These are phyloP conservation scores for Siderastrea siderea DNA, from an alignment of 92 coral and sea anemone genomes.

Conservation along the genomic window DNA sequence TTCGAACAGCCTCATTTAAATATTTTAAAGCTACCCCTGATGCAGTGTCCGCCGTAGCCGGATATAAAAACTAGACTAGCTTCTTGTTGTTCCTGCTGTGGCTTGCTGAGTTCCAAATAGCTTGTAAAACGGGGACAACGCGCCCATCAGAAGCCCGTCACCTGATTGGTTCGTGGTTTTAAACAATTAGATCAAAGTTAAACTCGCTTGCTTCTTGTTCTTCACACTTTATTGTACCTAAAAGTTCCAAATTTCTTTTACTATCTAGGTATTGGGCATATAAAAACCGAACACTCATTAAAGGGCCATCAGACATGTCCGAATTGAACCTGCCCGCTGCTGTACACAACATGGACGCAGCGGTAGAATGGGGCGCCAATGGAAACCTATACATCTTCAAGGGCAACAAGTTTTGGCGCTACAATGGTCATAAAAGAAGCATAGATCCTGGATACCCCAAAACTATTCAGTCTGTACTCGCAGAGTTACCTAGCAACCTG, in stretches of 20 bases:
- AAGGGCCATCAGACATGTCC: conserved; percentile 62
- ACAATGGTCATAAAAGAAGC: conserved; percentile 37
- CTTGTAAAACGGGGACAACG: no score
- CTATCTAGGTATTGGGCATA: conserved; percentile 68
- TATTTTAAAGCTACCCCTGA: no score
- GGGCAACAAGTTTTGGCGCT: conserved; percentile 76
- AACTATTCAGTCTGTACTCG: conserved; percentile 46
- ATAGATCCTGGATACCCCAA: conserved; percentile 75
- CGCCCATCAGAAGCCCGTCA: no score
- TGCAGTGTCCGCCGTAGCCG: no score
- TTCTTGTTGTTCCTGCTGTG: no score
- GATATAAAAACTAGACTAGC: no score
- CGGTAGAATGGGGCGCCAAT: conserved; percentile 67
- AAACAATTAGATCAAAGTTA: no score
- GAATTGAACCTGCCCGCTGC: conserved; percentile 67
- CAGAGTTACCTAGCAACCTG: conserved; percentile 66
- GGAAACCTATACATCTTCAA: conserved; percentile 83
- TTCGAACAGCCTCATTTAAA: no score
- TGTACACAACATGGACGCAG: conserved; percentile 80
- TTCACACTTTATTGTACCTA: background rate
- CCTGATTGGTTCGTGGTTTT: no score
- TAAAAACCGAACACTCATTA: conserved; percentile 44
- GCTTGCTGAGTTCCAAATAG: no score
- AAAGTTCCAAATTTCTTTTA: background rate
- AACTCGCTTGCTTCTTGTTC: background rate